A percentile compares a stretch with the other conserved stretches of the same genome.
phyloP scores from a whole-genome alignment of 1,140 invertebrate species.

The Drosophila fuyamai region DNA sequence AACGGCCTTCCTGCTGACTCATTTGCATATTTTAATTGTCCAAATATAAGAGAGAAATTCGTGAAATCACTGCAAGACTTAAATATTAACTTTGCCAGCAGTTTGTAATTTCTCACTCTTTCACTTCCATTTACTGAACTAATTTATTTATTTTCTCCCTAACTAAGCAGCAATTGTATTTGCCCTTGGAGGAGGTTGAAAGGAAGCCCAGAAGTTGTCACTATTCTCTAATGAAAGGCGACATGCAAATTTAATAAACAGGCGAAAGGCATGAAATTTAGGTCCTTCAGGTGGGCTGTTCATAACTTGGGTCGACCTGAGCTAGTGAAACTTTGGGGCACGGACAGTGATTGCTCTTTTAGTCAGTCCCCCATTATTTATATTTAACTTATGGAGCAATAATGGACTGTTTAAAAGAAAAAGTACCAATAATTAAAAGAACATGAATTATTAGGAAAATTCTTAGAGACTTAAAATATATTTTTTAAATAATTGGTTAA shows the following conservation, averaged over 20 bases:
- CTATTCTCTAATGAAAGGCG: slow-evolving; percentile 47
- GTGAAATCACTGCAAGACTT: slow-evolving; percentile 23
- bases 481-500: too few species aligned
- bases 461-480: too few species aligned
- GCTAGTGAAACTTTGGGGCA: slow-evolving; percentile 8
- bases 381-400: not conserved
- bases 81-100: slow-evolving; percentile 34
- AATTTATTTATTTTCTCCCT: slow-evolving; percentile 63
- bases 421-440: too few species aligned
- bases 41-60: slow-evolving; percentile 28
- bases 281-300: slow-evolving; percentile 16
- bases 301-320: slow-evolving; percentile 3
- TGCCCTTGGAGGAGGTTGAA: not conserved
- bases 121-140: slow-evolving; percentile 51
- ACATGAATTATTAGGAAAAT: too few species aligned
- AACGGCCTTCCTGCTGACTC: slow-evolving; percentile 36
- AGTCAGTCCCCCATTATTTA: not conserved
- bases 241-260: slow-evolving; percentile 61
- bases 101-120: slow-evolving; percentile 6
- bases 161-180: slow-evolving; percentile 40
- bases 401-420: too few species aligned
- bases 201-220: slow-evolving; percentile 13
- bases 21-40: slow-evolving; percentile 75
- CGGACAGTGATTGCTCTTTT: not conserved
- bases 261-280: slow-evolving; percentile 34